A percentile compares a stretch with the other conserved stretches of the same genome.
phyloP scores from a whole-genome alignment of 2,113 vertebrate genomes.

The Pachyramphus minor region DNA sequence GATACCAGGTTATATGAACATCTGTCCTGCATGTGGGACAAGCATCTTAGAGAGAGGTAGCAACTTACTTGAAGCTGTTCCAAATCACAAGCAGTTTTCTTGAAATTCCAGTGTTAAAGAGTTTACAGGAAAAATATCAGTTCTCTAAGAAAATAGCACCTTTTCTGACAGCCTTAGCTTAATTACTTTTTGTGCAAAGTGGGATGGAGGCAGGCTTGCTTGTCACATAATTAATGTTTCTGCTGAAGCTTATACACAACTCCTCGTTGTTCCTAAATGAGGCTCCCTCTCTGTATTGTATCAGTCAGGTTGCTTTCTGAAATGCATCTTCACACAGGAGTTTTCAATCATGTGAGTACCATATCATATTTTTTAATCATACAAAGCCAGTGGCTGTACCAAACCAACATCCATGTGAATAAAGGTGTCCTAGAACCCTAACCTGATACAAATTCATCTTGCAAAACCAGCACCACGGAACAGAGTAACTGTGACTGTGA shows the following conservation, averaged over 20 bases:
- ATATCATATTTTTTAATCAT: background rate
- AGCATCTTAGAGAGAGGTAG: background rate
- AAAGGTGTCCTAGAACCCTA: background rate
- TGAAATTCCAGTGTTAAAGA: background rate
- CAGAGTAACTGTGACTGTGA: background rate
- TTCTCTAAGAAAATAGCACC: background rate
- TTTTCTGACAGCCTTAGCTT: background rate
- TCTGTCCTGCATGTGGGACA: background rate
- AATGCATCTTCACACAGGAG: background rate
- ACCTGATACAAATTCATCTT: background rate
- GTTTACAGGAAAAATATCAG: background rate
- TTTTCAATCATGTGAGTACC: background rate
- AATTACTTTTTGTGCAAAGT: background rate
- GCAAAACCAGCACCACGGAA: background rate
- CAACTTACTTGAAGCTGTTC: background rate
- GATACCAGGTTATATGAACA: background rate
- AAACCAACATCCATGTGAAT: background rate
- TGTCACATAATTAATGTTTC: background rate
- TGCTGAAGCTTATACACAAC: background rate
- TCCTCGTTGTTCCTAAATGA: background rate
- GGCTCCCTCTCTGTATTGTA: background rate
- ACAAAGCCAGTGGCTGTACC: background rate
- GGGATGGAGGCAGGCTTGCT: background rate
- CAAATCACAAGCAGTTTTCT: background rate
- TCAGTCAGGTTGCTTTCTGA: background rate